Evolutionary conservation across 2,888 invertebrate species (phyloP), one percentile per base, ranked within the genome.

Genomic region (Torymus tubicola): DNA sequence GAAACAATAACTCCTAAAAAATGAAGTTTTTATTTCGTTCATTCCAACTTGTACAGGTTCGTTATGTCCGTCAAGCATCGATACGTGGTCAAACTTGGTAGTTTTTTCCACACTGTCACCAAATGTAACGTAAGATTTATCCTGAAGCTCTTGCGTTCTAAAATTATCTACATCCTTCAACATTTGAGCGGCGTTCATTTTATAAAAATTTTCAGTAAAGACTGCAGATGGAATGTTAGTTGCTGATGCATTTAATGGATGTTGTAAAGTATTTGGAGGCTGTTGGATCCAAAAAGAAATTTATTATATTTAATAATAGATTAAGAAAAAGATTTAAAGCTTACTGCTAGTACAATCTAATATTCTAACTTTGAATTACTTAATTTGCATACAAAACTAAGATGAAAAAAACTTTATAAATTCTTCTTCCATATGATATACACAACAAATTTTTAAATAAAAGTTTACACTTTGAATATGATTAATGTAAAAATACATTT

Each of bases 161-260:
- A 82, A 60, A 55, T 73, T 71, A 14, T 77, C 71, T 16, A 70
- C 63, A 13, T 82, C 82, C 21, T 63, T 64, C 5, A 57, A 18
- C 79, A 82, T 80, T 24, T 82, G 82, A 12, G 13, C 65, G 2
- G 64, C 57, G 53, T 82, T 82, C 80, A 82, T 82, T 14, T 68
- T 69, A 10, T 63, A 75, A n/a, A 79, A 81, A 1, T 75, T 60
- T 10, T 67, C 52, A 18, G 61, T 42, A 18, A 67, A 75, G 3
- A 12, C 10, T 21, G 13, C 5, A 42, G 42, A 42, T 42, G 42
- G 42, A 42, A 42, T 42, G 5, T 0, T 42, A 42, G 42, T 42
- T 42, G 42, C 42, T 42, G 42, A 8, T 42, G 42, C 0, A 42
- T 42, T 42, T 42, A 42, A 42, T 42, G 42, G 42, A 8, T 42